Base-by-base conservation (phyloP, 2,797 vertebrate genomes). In the Channallabes apus region DNA sequence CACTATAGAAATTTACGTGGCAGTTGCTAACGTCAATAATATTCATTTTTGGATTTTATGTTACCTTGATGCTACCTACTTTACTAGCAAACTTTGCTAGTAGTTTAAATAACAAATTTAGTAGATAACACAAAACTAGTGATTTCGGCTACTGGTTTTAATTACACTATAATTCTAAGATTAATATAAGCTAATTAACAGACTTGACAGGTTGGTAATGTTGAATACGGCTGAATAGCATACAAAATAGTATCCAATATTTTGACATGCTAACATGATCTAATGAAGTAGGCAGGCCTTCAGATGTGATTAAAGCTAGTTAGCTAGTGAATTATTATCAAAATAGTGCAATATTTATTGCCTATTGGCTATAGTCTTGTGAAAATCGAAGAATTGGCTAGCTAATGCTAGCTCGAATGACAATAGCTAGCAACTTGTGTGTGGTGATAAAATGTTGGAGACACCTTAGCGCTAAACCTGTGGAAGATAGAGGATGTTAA, bases 261-360 rank as follows among this genome's bases (percentile, higher is more conserved):
- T 71, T 24, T 46, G 20, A 24, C 41, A 27, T 51, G 72, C 72
- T 75, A 56, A 56, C 12, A 27, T 54, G n/a, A 73, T 17, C 14
- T n/a, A 5, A 75, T n/a, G 9, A n/a, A 12, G 18, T 54, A 75
- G 14, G 24, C 72, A 54, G 1, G 20, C 20, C 76, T 11, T 61
- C 11, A 4, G 46, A 20, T 61, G 76, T n/a, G 22, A 61, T 77
- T 77, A 32, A 38, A 24, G 56, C 32, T 58, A 58, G 56, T 58
- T 61, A 35, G 56, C 32, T 24, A 24, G 73, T 4, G 2, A 35
- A 29, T 59, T 15, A 38, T 59, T 46, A 46, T 65, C 38, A 80
- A 64, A 80, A 64, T 41, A 80, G 77, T 64, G 77, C 59, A 64
- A 41, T 7, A 61, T 59, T 5, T 59, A 22, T 77, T 32, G 71